Evolutionary conservation across 2,888 invertebrate species (phyloP).

Genomic region (Tubulanus polymorphus): DNA sequence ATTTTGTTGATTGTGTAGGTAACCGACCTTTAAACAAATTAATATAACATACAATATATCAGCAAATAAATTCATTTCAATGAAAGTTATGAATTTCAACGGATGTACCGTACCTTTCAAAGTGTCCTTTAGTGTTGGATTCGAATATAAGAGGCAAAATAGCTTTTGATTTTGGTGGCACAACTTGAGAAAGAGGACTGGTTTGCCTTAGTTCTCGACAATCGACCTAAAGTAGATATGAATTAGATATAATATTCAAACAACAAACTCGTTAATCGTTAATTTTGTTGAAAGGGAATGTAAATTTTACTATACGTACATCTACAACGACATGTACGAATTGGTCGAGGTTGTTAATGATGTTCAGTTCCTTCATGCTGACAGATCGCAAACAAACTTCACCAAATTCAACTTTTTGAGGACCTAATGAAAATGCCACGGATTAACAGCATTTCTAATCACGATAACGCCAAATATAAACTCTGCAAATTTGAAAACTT

Average conservation of each 20-base stretch:
- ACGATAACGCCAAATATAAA: neutral
- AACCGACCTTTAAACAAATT: slow-evolving; percentile 38
- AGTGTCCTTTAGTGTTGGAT: slow-evolving; percentile 45
- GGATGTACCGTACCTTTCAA: slow-evolving; percentile 40
- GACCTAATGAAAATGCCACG: slow-evolving; percentile 29
- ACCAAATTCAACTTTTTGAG: slow-evolving; percentile 49
- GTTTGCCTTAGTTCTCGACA: slow-evolving; percentile 51
- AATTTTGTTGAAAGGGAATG: neutral
- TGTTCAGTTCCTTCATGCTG: slow-evolving; percentile 43
- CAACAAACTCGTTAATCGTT: neutral
- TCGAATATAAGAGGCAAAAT: slow-evolving; percentile 51
- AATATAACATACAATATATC: neutral
- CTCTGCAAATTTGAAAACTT: slow-evolving; percentile 10
- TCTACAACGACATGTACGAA: slow-evolving; percentile 48
- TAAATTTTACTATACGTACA: slow-evolving; percentile 27
- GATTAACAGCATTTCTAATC: neutral
- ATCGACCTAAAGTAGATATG: slow-evolving; percentile 36
- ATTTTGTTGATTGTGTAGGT: slow-evolving; percentile 49
- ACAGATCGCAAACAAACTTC: slow-evolving; percentile 47
- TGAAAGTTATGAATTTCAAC: neutral
- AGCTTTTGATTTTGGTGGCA: slow-evolving; percentile 50
- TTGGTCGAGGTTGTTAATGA: slow-evolving; percentile 50
- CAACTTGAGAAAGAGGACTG: slow-evolving; percentile 51
- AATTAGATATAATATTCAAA: neutral
- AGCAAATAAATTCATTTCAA: neutral